These are phyloP conservation scores for Actinopyga echinites DNA, from an alignment of 53 echinoderm and acorn worm genomes.

Conservation along the genomic window DNA sequence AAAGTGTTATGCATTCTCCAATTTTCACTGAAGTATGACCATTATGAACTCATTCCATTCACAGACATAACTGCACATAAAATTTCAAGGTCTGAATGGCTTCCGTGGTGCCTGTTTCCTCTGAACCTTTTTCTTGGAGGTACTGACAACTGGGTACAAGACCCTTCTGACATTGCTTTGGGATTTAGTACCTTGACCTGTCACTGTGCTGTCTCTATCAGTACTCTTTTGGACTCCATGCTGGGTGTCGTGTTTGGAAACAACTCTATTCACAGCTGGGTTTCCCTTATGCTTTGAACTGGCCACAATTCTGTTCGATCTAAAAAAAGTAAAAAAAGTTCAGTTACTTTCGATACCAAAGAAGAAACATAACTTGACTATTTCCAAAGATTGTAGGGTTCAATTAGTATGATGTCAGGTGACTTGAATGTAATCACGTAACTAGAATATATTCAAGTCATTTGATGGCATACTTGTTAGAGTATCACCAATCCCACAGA, in stretches of 20 bases:
- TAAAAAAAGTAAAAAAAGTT: neutral
- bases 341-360: neutral
- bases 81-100: conserved; percentile 2
- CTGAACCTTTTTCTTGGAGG: neutral
- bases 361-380: no score
- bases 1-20: neutral
- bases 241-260: neutral
- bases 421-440: no score
- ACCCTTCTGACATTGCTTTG: conserved; percentile 21
- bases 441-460: no score
- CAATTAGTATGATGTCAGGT: no score
- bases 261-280: neutral
- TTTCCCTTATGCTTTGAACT: neutral
- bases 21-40: neutral
- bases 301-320: neutral
- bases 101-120: conserved; percentile 3
- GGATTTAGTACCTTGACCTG: neutral
- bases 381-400: no score
- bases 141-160: neutral
- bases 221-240: neutral
- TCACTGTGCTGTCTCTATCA: neutral
- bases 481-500: no score
- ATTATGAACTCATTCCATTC: neutral
- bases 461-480: no score
- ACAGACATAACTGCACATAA: neutral